phyloP scores from a whole-genome alignment of 2,113 vertebrate species.

The Columbina picui region DNA sequence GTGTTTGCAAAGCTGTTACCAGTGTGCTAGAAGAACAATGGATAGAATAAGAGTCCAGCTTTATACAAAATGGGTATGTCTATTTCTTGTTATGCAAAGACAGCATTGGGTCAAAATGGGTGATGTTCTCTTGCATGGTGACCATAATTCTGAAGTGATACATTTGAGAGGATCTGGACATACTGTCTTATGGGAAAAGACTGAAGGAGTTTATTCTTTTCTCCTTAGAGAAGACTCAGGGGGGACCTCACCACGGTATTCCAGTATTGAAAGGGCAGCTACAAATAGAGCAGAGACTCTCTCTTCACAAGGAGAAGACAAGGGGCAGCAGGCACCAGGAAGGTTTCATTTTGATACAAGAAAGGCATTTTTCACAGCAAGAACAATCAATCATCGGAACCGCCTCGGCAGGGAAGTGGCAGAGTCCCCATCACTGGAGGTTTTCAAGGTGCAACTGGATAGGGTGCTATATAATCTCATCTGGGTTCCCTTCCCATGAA shows the following conservation, averaged over 20 bases:
- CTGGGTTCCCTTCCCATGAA: neutral
- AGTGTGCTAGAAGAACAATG: neutral
- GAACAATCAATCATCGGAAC: neutral
- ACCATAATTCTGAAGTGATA: neutral
- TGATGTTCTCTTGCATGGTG: neutral
- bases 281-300: neutral
- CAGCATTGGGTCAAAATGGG: neutral
- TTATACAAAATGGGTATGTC: neutral
- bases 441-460: neutral
- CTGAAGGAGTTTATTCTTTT: neutral
- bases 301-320: neutral
- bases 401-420: fast-evolving
- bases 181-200: neutral
- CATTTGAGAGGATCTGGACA: neutral
- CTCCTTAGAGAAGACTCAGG: neutral
- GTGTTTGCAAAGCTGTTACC: neutral
- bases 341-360: neutral
- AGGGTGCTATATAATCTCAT: neutral
- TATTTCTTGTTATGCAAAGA: neutral
- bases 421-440: neutral
- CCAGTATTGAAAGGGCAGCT: neutral
- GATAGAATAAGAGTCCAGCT: neutral
- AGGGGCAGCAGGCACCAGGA: neutral
- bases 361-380: neutral
- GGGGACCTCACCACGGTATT: neutral